Evolutionary conservation across 2,888 invertebrate genomes (phyloP), one percentile per base, ranked within the genome.

Genomic region (Drosophila robusta): DNA sequence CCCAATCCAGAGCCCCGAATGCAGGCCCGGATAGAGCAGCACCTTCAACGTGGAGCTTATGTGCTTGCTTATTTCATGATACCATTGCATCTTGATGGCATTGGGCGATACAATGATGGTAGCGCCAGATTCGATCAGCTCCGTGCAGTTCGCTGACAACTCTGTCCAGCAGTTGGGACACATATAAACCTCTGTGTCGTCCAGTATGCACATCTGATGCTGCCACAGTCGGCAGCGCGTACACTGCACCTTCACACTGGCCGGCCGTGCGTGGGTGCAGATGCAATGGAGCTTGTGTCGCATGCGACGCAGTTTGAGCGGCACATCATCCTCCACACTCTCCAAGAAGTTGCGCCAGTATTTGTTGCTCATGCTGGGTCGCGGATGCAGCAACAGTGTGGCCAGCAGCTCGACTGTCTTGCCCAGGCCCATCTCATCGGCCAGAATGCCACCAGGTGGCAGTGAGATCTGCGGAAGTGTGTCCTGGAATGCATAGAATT

Each of bases 351-450:
- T 42, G 0, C 7, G 9, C 82, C 82, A 84, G 24, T 73, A 71
- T 0, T 6, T 62, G 54, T 67, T 74, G 1, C 3, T 16, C 11
- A 45, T 16, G 22, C 44, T 16, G 2, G 11, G 50, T 61, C 91
- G 85, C 2, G 91, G 93, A 90, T 96, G 93, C 3, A 93, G 90
- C 52, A 96, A 90, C 75, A 96, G 93, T 60, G 95, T 93, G 2
- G 95, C 94, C 36, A 96, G 88, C 11, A 96, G 94, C 92, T 96
- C 96, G 0, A 96, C 95, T 0, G 96, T 96, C 93, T 96, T 96
- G 0, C 96, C 96, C 24, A 96, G 92, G 0, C 96, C 96, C 96
- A 96, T 96, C 92, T 96, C 96, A 90, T 96, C 96, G 2, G 96
- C 96, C 47, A 96, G 92, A 70, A 96, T 95, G 1, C 96, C 96